phyloP scores from a whole-genome alignment of 1,140 invertebrate genomes.

The Drepana arcuata region DNA sequence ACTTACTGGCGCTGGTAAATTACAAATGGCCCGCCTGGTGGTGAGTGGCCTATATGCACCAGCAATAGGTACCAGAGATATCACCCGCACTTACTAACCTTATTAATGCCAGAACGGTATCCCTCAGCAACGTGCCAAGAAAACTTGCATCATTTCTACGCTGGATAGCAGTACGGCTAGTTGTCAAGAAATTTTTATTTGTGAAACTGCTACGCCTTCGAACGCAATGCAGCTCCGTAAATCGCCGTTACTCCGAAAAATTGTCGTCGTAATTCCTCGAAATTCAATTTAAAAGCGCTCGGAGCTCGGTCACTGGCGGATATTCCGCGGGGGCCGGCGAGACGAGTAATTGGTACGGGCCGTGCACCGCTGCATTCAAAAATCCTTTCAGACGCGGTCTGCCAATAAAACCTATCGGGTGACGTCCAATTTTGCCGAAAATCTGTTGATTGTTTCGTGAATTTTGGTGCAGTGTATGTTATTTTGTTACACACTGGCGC shows the following conservation, averaged over 20 bases:
- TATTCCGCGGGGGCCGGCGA: slow-evolving; percentile 21
- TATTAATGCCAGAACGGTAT: too few species aligned
- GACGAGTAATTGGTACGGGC: slow-evolving; percentile 39
- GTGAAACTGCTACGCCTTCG: too few species aligned
- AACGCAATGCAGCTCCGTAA: too few species aligned
- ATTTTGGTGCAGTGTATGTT: not conserved
- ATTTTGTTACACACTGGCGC: slow-evolving; percentile 8
- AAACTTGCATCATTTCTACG: too few species aligned
- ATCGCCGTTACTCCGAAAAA: slow-evolving; percentile 29
- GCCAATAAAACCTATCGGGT: slow-evolving; percentile 1
- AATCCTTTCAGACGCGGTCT: slow-evolving; percentile 23
- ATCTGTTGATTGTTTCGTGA: slow-evolving; percentile 18
- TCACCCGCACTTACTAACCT: too few species aligned
- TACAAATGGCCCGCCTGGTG: too few species aligned
- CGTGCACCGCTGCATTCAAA: slow-evolving; percentile 34
- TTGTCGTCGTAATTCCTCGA: slow-evolving; percentile 41
- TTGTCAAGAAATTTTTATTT: too few species aligned
- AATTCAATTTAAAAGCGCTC: slow-evolving; percentile 57
- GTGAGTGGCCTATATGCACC: too few species aligned
- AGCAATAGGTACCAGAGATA: too few species aligned
- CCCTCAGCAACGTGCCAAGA: too few species aligned
- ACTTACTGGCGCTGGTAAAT: too few species aligned
- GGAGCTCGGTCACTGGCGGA: slow-evolving; percentile 26
- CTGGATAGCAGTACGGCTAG: too few species aligned
- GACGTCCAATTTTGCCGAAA: slow-evolving; percentile 3